Base-by-base conservation (phyloP, 2,888 invertebrate genomes). In the Oxyscelio sp. region DNA sequence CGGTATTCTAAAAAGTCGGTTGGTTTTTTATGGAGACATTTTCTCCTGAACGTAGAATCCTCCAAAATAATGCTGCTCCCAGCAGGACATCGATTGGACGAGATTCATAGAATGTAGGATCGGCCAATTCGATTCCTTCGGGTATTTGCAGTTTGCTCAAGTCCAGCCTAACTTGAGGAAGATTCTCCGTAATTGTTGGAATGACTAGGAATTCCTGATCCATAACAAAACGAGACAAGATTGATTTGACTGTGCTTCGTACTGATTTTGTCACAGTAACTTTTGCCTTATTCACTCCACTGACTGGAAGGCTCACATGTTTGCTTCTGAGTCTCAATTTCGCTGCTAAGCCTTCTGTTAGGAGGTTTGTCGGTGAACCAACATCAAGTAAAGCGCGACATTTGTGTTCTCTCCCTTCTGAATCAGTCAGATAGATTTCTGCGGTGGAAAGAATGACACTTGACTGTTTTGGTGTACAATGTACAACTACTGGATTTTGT, bases 21-120 rank as follows among this genome's bases (percentile, higher is more conserved):
- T n/a, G n/a, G n/a, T n/a, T n/a, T n/a, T n/a, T n/a, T n/a, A n/a
- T n/a, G n/a, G n/a, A n/a, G n/a, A n/a, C n/a, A n/a, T n/a, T n/a
- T n/a, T n/a, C n/a, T n/a, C n/a, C n/a, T n/a, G n/a, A n/a, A n/a
- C n/a, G n/a, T n/a, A n/a, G n/a, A n/a, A n/a, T n/a, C n/a, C n/a
- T n/a, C n/a, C n/a, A n/a, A n/a, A n/a, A n/a, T n/a, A n/a, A n/a
- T n/a, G n/a, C n/a, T n/a, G n/a, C n/a, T n/a, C n/a, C n/a, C n/a
- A 63, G n/a, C 8, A 63, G 17, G n/a, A 63, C 13, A 48, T 63
- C 63, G 24, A 63, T 27, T 5, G 22, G 45, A 19, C 27, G 27
- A 9, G 63, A 22, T 19, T 11, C 38, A 8, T 48, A 11, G 31
- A 63, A 45, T 1, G 21, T 21, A 1, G 48, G 63, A 48, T 63